Percentiles rank a stretch among this genome's conserved stretches.
phyloP scores from a whole-genome alignment of 2,888 invertebrate species.

The Colostygia pectinataria region DNA sequence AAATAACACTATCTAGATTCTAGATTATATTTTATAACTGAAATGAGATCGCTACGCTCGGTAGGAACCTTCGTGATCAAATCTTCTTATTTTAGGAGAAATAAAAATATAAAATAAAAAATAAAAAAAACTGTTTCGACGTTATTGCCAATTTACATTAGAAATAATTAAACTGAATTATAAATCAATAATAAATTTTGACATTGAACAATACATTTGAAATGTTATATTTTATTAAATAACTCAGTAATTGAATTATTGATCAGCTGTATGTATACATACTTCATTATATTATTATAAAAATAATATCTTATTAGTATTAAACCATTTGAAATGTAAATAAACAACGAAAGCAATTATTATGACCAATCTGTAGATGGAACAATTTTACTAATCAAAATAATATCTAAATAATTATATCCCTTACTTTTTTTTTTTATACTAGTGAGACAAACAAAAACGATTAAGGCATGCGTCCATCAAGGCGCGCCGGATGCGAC shows the following conservation, averaged over 20 bases:
- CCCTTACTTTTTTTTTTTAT: not conserved
- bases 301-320: not conserved
- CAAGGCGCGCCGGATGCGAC: not conserved
- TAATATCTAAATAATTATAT: not conserved
- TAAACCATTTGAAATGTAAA: not conserved
- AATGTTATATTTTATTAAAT: not conserved
- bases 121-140: not conserved
- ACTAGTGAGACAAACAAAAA: not conserved
- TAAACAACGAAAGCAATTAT: constrained; percentile 30
- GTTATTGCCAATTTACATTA: no score
- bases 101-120: not conserved
- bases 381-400: constrained; percentile 1
- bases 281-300: not conserved
- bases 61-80: no score
- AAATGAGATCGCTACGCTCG: no score
- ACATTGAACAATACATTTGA: not conserved
- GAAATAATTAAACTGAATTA: no score
- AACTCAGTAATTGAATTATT: no score
- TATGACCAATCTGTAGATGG: constrained; percentile 8
- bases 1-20: no score
- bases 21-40: no score
- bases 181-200: not conserved
- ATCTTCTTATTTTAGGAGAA: no score
- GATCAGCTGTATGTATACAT: no score
- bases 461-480: constrained; percentile 7